phyloP scores from a whole-genome alignment of 2,888 invertebrate genomes.

The Coelinius sp. region DNA sequence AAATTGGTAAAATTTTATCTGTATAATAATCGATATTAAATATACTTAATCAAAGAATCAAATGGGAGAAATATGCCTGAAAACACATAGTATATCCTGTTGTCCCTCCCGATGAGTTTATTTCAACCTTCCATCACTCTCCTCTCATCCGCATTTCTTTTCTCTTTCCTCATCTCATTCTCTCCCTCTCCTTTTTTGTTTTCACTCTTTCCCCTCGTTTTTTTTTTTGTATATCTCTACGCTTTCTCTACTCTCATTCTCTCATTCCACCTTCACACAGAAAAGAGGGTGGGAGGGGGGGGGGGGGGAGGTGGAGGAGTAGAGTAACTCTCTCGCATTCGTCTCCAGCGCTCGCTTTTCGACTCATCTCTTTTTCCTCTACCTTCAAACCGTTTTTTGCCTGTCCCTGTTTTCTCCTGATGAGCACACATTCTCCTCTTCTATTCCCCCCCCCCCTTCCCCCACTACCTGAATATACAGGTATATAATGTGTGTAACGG shows the following conservation, averaged over 20 bases:
- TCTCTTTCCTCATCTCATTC: neutral
- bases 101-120: conserved; percentile 10
- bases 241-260: conserved; percentile 19
- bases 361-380: conserved; percentile 12
- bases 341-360: neutral
- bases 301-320: neutral
- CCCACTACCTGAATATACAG: conserved; percentile 16
- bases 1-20: conserved; percentile 37
- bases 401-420: conserved; percentile 21
- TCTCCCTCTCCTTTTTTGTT: neutral
- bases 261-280: conserved; percentile 7
- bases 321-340: conserved; percentile 14
- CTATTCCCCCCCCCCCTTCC: neutral
- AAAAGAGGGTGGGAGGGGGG: neutral
- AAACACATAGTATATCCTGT: conserved; percentile 6
- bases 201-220: conserved; percentile 4
- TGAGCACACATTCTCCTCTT: conserved; percentile 29
- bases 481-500: conserved; percentile 11
- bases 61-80: conserved; percentile 56
- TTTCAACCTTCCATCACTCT: conserved; percentile 14
- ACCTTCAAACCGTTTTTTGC: conserved; percentile 18
- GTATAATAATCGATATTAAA: conserved; percentile 27
- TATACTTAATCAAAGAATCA: conserved; percentile 55
- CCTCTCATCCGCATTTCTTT: neutral
- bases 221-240: neutral